Percentiles rank a stretch among this genome's conserved stretches.
phyloP scores from a whole-genome alignment of 1,140 invertebrate species.

The Heliconius eleuchia region DNA sequence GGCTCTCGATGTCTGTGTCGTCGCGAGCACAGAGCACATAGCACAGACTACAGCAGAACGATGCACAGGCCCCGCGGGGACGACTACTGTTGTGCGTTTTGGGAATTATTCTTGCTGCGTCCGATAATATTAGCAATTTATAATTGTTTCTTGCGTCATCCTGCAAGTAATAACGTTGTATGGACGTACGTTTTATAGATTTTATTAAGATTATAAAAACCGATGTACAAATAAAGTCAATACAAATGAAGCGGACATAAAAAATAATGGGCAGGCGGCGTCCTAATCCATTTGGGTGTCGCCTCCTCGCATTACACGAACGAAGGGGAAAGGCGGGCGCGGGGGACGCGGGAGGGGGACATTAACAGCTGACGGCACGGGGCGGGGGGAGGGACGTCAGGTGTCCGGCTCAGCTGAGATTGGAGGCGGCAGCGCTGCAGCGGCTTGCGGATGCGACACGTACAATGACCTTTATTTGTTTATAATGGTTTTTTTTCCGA shows the following conservation, averaged over 20 bases:
- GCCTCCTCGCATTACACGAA: slow-evolving; percentile 77
- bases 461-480: slow-evolving; percentile 68
- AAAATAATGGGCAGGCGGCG: slow-evolving; percentile 52
- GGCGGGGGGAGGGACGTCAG: slow-evolving; percentile 59
- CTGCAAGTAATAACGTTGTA: background rate
- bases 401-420: slow-evolving; percentile 76
- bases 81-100: background rate
- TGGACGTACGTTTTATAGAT: background rate
- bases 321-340: slow-evolving; percentile 71
- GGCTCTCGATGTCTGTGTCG: slow-evolving; percentile 11
- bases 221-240: background rate
- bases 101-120: background rate
- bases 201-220: slow-evolving; percentile 2
- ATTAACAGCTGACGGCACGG: slow-evolving; percentile 75
- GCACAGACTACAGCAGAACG: no score
- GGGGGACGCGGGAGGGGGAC: slow-evolving; percentile 49
- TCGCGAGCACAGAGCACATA: background rate
- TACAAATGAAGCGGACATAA: slow-evolving; percentile 37
- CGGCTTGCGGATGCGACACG: slow-evolving; percentile 50
- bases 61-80: background rate
- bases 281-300: slow-evolving; percentile 61
- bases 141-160: background rate
- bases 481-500: slow-evolving; percentile 55
- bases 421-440: slow-evolving; percentile 57
- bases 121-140: background rate